These are phyloP conservation scores for Himalopsyche japonica DNA, from an alignment of 2,888 invertebrate species.

Conservation along the genomic window DNA sequence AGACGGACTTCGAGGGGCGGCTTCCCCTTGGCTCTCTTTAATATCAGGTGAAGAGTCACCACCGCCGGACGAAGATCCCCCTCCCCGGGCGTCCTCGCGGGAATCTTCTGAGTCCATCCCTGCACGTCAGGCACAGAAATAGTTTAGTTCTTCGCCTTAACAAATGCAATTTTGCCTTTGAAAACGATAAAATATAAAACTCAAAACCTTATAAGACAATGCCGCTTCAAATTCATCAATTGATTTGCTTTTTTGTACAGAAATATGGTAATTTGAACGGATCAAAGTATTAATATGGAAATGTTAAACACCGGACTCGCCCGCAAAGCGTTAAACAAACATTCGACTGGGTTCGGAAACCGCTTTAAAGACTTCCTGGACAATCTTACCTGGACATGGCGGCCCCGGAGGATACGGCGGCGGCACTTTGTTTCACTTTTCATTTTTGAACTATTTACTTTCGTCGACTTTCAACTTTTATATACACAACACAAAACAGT, in stretches of 20 bases:
- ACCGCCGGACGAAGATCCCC: conserved; percentile 49
- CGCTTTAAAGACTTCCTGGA: conserved; percentile 59
- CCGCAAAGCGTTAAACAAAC: conserved; percentile 35
- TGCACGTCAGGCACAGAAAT: conserved; percentile 37
- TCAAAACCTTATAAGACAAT: background rate
- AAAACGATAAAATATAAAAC: background rate
- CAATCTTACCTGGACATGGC: conserved; percentile 59
- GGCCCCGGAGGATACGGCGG: conserved; percentile 60
- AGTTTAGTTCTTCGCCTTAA: background rate
- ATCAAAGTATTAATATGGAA: background rate
- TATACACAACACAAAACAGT: conserved; percentile 38
- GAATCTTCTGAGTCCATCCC: conserved; percentile 68
- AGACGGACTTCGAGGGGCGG: conserved; percentile 50
- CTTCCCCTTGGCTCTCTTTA: conserved; percentile 43
- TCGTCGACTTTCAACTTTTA: conserved; percentile 28
- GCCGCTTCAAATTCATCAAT: background rate
- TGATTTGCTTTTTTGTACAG: background rate
- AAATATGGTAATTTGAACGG: background rate
- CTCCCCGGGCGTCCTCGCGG: conserved; percentile 56
- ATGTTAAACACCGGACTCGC: conserved; percentile 34
- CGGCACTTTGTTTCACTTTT: conserved; percentile 60
- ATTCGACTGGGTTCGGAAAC: conserved; percentile 51
- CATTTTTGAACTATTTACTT: conserved; percentile 48
- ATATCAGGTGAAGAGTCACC: conserved; percentile 42
- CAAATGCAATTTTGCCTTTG: background rate